These are phyloP conservation scores for Eospalax fontanierii DNA, from an alignment of 2,797 vertebrate genomes.

Conservation along the genomic window DNA sequence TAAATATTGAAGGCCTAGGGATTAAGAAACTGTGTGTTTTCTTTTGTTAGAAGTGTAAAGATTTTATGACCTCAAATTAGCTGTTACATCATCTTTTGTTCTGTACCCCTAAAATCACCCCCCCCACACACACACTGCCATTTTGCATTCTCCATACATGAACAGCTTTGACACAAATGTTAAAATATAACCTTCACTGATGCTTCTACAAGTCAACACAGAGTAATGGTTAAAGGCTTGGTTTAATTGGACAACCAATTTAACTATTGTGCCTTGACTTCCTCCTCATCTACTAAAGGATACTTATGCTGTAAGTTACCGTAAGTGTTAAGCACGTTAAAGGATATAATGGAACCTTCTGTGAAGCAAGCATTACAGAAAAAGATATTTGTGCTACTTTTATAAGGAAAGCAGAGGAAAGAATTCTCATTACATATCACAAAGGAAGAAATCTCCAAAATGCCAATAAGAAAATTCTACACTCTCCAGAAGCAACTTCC, in stretches of 20 bases:
- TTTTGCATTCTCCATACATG: neutral
- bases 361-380: neutral
- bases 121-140: neutral
- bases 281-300: neutral
- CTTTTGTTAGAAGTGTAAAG: neutral
- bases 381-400: neutral
- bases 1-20: neutral
- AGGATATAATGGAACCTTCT: neutral
- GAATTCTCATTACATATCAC: neutral
- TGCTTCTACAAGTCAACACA: neutral
- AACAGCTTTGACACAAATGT: neutral
- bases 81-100: neutral
- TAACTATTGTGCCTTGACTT: neutral
- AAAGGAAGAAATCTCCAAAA: neutral
- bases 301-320: neutral
- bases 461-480: neutral
- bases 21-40: neutral
- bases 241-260: neutral
- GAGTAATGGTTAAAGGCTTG: neutral
- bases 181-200: neutral
- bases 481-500: neutral
- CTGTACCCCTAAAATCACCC: neutral
- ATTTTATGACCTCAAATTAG: neutral
- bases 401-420: neutral
- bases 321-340: neutral